Conservation (phyloP, 1,140 invertebrate genomes). For the Hermetia illucens region DNA sequence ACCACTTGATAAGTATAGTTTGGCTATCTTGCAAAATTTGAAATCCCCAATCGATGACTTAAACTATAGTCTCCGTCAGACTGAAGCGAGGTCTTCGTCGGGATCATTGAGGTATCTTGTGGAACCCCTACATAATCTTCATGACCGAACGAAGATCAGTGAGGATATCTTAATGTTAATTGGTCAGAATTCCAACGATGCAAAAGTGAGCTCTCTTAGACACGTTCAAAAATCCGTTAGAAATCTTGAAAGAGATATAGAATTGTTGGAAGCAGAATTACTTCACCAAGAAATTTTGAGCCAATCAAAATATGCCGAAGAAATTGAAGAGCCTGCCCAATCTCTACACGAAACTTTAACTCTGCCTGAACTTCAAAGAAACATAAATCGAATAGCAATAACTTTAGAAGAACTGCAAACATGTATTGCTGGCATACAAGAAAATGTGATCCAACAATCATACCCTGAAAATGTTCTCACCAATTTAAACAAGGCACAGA, state of each 20-base stretch:
- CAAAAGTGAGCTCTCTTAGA: constrained; percentile 14
- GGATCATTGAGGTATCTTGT: constrained; percentile 27
- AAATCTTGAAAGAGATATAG: constrained; percentile 22
- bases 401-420: constrained; percentile 23
- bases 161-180: constrained; percentile 14
- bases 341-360: constrained; percentile 16
- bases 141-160: constrained; percentile 18
- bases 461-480: too few relatives aligned
- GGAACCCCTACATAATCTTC: constrained; percentile 22
- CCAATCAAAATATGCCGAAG: constrained; percentile 16
- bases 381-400: constrained; percentile 9
- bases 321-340: constrained; percentile 20
- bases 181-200: constrained; percentile 13
- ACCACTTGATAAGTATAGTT: constrained; percentile 20
- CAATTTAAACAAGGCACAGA: too few relatives aligned
- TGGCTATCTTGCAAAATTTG: constrained; percentile 18
- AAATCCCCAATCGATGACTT: constrained; percentile 26
- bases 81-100: constrained; percentile 22
- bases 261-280: constrained; percentile 23
- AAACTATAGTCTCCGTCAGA: constrained; percentile 28
- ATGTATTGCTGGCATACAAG: constrained; percentile 26
- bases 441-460: not conserved
- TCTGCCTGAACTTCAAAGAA: constrained; percentile 16
- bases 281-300: constrained; percentile 22
- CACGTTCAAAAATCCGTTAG: constrained; percentile 20